Base-by-base conservation (phyloP, 2,888 invertebrate species). In the Ryuthela nishihirai region DNA sequence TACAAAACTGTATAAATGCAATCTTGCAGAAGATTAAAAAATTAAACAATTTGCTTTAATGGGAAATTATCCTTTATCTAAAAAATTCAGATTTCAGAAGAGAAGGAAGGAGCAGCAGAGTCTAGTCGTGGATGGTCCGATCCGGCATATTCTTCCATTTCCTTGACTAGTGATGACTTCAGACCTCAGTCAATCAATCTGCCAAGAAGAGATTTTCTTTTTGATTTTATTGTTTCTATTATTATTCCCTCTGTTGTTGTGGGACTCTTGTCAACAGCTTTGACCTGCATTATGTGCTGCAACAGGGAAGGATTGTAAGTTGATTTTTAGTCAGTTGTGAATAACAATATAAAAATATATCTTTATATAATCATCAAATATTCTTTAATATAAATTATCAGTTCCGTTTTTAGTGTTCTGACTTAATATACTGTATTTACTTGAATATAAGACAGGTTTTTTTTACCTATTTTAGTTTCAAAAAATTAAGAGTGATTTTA, bases 161-260 rank as follows among this genome's bases (percentile, higher is more conserved):
- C 52, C 9, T 39, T 61, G 18, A 47, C 46, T 21, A 55, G 54
- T 47, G 54, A 55, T 21, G 61, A 43, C 6, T 61, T 52, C 21
- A 46, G 25, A n/a, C 61, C 58, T 24, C 53, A 54, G 4, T 32
- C 38, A 10, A 44, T 26, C 18, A 47, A 49, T 15, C 23, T 54
- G 25, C 58, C 62, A 3, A 32, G 62, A 12, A 25, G 62, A n/a
- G 62, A 62, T 39, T 54, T 62, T 26, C 26, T 53, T 2, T 35
- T 54, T 6, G 62, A 62, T 42, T 62, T 62, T 29, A 39, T 58
- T 41, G 49, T 62, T 12, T 58, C 62, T 4, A 54, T 62, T 7
- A 44, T 62, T 15, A 38, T 62, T 36, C 62, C 62, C 10, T 29
- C 55, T 7, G 26, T 50, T 18, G 44, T 62, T 21, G 62, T 62